A percentile compares a stretch with the other conserved stretches of the same genome.
Evolutionary conservation across 2,888 invertebrate genomes (phyloP).

Genomic region (Gastrophysa polygoni): DNA sequence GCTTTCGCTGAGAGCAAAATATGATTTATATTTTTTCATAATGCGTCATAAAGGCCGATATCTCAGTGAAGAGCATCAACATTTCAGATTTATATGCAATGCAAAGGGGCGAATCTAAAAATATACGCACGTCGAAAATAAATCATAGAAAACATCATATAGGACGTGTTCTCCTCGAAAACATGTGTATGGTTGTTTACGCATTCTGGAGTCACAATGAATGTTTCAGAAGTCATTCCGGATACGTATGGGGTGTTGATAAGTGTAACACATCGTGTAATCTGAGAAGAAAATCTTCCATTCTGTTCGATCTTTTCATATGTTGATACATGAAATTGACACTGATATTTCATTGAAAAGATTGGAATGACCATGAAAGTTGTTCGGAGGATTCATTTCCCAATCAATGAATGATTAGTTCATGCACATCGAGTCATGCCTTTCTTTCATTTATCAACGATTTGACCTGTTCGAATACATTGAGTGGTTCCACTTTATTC

Average conservation of each 20-base stretch:
- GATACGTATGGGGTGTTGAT: constrained; percentile 14
- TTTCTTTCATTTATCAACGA: no score
- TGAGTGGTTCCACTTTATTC: no score
- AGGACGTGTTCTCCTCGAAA: constrained; percentile 16
- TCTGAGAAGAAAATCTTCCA: no score
- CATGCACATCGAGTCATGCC: no score
- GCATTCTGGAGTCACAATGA: constrained; percentile 1
- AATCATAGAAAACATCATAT: constrained; percentile 21
- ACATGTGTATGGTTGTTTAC: constrained; percentile 14
- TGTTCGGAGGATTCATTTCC: no score
- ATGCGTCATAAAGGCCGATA: constrained; percentile 13
- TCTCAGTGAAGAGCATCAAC: constrained; percentile 23
- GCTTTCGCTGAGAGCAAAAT: neutral
- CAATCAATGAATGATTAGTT: no score
- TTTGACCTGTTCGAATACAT: no score
- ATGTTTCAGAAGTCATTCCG: constrained; percentile 10
- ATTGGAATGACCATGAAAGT: no score
- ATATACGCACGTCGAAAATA: constrained; percentile 20
- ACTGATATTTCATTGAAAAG: neutral
- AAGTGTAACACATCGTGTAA: constrained; percentile 13
- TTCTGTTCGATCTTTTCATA: no score
- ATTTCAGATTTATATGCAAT: constrained; percentile 11
- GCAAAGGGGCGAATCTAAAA: constrained; percentile 21
- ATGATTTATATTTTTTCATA: neutral
- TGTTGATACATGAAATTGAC: no score